Evolutionary conservation across 2,888 invertebrate species (phyloP).

Genomic region (Chalcis sispes): DNA sequence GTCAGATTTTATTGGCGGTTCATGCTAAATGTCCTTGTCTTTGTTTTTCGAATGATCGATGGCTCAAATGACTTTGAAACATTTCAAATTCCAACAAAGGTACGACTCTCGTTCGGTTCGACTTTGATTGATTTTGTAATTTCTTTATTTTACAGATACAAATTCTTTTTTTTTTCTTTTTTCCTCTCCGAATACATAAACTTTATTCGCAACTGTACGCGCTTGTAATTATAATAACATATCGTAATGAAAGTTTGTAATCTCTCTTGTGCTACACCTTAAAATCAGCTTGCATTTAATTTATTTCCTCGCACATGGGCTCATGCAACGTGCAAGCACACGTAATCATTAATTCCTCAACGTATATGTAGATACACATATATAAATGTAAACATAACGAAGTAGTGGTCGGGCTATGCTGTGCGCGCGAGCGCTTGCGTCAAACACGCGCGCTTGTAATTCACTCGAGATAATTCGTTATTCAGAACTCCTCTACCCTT

Average conservation of each 20-base stretch:
- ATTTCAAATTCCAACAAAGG: not conserved
- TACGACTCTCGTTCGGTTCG: not conserved
- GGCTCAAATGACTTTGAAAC: conserved; percentile 3
- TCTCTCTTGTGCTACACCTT: too few species aligned
- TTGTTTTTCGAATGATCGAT: conserved; percentile 19
- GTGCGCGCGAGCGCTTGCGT: not conserved
- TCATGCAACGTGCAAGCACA: too few species aligned
- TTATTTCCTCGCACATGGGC: not conserved
- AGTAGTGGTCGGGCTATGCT: too few species aligned
- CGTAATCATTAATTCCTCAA: too few species aligned
- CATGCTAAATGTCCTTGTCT: not conserved
- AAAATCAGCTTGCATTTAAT: not conserved
- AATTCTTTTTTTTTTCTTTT: too few species aligned
- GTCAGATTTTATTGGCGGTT: not conserved
- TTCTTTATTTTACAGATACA: not conserved
- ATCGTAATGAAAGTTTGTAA: too few species aligned
- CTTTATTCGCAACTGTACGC: too few species aligned
- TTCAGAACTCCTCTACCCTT: not conserved
- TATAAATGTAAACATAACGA: not conserved
- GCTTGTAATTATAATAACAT: too few species aligned
- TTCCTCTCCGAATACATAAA: too few species aligned
- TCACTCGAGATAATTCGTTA: too few species aligned
- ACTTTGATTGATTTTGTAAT: not conserved
- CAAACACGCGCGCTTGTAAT: too few species aligned
- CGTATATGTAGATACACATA: too few species aligned